These are phyloP conservation scores for Metaphire vulgaris DNA, from an alignment of 1,140 invertebrate genomes.

Conservation along the genomic window DNA sequence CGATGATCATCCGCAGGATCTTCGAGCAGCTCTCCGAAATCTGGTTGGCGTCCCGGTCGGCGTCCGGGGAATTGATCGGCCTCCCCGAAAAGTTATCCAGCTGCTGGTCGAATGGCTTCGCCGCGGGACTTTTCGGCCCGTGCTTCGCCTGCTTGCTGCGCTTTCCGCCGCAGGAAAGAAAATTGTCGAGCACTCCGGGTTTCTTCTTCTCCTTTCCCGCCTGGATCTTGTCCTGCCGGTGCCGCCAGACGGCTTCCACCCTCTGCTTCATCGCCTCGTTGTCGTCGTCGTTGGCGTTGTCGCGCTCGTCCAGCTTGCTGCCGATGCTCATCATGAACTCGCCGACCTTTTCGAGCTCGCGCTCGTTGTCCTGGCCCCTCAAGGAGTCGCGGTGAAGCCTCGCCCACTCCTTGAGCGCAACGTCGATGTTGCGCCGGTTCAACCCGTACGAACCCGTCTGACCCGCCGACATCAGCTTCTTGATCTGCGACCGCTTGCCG, in stretches of 20 bases:
- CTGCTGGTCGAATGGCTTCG: background rate
- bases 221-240: slow-evolving; percentile 22
- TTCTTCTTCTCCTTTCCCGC: slow-evolving; percentile 11
- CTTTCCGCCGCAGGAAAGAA: slow-evolving; percentile 29
- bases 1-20: slow-evolving; percentile 25
- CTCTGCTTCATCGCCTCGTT: slow-evolving; percentile 28
- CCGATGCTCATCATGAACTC: slow-evolving; percentile 30
- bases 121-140: background rate
- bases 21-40: slow-evolving; percentile 24
- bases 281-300: slow-evolving; percentile 20
- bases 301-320: slow-evolving; percentile 22
- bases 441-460: slow-evolving; percentile 15
- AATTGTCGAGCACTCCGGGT: slow-evolving; percentile 16
- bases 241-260: slow-evolving; percentile 27
- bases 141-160: slow-evolving; percentile 23
- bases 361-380: background rate
- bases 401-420: slow-evolving; percentile 27
- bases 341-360: slow-evolving; percentile 20
- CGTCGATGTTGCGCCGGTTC: slow-evolving; percentile 27
- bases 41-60: slow-evolving; percentile 11
- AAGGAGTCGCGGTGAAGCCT: background rate
- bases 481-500: slow-evolving; percentile 30
- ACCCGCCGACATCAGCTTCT: slow-evolving; percentile 16
- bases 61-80: slow-evolving; percentile 3
- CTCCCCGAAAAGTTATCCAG: background rate